A percentile compares a stretch with the other conserved stretches of the same genome.
phyloP scores from a whole-genome alignment of 2,797 vertebrate species.

The Anguilla anguilla region DNA sequence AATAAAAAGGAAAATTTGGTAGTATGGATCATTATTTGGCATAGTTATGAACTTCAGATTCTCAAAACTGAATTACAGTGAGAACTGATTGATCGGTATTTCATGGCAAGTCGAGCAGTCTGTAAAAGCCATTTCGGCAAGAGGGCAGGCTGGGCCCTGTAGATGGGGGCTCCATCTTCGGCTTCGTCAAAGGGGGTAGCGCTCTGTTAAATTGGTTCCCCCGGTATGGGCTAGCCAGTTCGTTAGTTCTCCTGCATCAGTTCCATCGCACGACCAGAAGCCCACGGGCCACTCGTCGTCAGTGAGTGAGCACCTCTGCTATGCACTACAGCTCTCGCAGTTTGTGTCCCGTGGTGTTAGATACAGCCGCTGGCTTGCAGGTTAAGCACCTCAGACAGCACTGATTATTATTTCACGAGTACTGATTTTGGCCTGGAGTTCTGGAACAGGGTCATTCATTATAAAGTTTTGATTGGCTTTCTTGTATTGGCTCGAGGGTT shows the following conservation, averaged over 20 bases:
- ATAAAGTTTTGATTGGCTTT: neutral
- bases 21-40: neutral
- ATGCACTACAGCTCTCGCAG: neutral
- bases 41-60: neutral
- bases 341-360: neutral
- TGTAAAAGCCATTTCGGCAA: neutral
- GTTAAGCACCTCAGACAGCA: neutral
- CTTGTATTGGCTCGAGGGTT: neutral
- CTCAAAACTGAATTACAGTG: no score
- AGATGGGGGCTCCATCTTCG: neutral
- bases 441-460: neutral
- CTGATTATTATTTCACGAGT: neutral
- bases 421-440: neutral
- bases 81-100: neutral
- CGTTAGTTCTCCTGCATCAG: neutral
- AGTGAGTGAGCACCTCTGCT: neutral
- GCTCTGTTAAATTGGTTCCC: no score
- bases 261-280: neutral
- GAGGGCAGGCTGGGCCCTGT: neutral
- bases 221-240: no score
- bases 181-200: neutral
- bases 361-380: neutral
- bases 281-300: neutral
- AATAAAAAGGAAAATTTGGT: neutral
- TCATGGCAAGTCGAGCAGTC: neutral